Evolutionary conservation across 2,888 invertebrate genomes (phyloP), one percentile per base, ranked within the genome.

Genomic region (Epicampocera succincta): DNA sequence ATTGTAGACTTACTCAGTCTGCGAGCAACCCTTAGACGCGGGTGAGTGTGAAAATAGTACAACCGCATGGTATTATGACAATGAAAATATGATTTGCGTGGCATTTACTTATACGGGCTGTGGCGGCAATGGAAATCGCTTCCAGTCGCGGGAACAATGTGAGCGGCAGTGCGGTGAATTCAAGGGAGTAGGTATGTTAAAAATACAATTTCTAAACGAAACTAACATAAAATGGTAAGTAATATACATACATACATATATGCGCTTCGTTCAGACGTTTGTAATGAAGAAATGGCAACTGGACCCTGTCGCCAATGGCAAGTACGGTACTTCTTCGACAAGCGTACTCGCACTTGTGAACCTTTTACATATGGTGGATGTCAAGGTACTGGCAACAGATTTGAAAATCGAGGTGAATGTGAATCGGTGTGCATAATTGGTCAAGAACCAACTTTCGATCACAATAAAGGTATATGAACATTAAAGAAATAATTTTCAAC

Each of bases 351-450:
- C 13, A 90, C 91, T 44, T 98, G 98, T 89, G 92, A 92, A 68
- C 91, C 93, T 83, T 98, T 96, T 90, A 90, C 91, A 1, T 98
- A 95, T 88, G 94, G 96, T 44, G 97, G 97, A 76, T 98, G 97
- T 88, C 93, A 92, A 44, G 97, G 97, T 40, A 96, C 96, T 85
- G 95, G 95, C 65, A 98, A 98, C 90, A 92, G 96, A 69, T 98
- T 98, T 91, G 94, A 94, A 76, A 93, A 93, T 11, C 88, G 92
- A n/a, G 92, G 93, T 33, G 96, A 96, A 88, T 97, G 97, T 88
- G 93, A 95, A 88, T 92, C 93, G 4, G 91, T 95, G 86, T 97
- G 97, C 90, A 89, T 93, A 76, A 92, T 92, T 72, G 92, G 92
- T 58, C 93, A 93, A 85, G 94, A 94, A 85, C 92, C 93, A 6